A percentile compares a stretch with the other conserved stretches of the same genome.
Conservation (phyloP, 2,888 invertebrate species). For the Melinaea marsaeus region DNA sequence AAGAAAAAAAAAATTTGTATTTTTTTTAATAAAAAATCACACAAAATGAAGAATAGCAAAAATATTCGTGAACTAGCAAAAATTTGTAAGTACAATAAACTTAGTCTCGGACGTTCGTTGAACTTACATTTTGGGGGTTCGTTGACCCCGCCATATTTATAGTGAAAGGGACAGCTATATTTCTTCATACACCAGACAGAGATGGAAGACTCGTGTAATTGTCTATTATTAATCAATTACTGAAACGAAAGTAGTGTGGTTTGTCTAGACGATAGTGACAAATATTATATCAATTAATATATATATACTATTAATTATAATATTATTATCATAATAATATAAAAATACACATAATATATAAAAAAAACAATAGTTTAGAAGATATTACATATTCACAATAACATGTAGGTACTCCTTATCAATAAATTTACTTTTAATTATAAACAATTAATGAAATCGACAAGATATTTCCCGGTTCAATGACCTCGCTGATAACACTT, state of each 20-base stretch:
- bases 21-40: not conserved
- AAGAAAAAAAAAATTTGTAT: not conserved
- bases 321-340: not conserved
- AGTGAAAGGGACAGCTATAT: constrained; percentile 33
- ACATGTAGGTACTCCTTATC: not conserved
- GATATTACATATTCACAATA: not conserved
- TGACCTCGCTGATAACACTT: constrained; percentile 24
- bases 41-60: not conserved
- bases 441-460: constrained; percentile 6
- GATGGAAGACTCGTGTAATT: constrained; percentile 42
- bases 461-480: constrained; percentile 22
- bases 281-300: not conserved
- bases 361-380: too few relatives aligned
- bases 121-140: constrained; percentile 64
- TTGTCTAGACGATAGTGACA: constrained; percentile 11
- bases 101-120: constrained; percentile 58
- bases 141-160: constrained; percentile 54
- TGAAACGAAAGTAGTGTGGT: constrained; percentile 1
- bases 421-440: constrained; percentile 5
- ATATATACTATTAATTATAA: not conserved
- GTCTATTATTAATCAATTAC: constrained; percentile 39
- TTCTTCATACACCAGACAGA: constrained; percentile 23
- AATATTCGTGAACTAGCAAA: constrained; percentile 27
- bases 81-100: constrained; percentile 45
- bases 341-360: too few relatives aligned